Conservation (phyloP, 2,797 vertebrate species). For the Phrynocephalus vlangalii region DNA sequence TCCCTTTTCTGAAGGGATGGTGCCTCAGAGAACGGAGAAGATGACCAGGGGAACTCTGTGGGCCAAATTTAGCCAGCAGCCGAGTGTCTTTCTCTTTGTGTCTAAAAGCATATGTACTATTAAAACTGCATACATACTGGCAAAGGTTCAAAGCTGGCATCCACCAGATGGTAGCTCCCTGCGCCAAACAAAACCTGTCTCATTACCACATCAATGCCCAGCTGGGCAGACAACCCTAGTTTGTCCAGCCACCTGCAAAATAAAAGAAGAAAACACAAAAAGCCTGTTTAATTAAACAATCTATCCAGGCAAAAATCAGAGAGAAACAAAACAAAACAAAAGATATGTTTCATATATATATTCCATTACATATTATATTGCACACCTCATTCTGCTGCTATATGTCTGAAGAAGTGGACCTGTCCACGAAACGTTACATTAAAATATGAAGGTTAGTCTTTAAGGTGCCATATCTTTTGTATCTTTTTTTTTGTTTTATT, state of each 20-base stretch:
- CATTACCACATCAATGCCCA: slow-evolving; percentile 92
- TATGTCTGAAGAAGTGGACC: no score
- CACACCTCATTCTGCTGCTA: no score
- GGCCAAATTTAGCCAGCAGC: not conserved
- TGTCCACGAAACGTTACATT: no score
- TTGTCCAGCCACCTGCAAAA: slow-evolving; percentile 95
- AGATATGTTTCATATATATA: no score
- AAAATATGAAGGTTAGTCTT: no score
- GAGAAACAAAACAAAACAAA: no score
- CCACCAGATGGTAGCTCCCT: slow-evolving; percentile 91
- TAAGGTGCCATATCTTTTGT: no score
- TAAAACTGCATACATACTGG: slow-evolving; percentile 80
- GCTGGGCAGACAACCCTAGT: slow-evolving; percentile 86
- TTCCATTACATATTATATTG: no score
- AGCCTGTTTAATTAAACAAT: accelerated
- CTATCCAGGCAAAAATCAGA: no score
- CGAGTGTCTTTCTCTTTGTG: not conserved
- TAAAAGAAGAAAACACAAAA: slow-evolving; percentile 10
- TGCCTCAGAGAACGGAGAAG: not conserved
- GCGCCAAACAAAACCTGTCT: slow-evolving; percentile 92
- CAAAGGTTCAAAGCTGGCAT: slow-evolving; percentile 88
- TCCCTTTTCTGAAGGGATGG: not conserved
- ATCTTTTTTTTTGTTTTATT: no score
- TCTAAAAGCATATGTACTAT: not conserved
- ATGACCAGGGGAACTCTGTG: not conserved